phyloP scores from a whole-genome alignment of 2,113 vertebrate genomes.

The Dryoscopus gambensis region DNA sequence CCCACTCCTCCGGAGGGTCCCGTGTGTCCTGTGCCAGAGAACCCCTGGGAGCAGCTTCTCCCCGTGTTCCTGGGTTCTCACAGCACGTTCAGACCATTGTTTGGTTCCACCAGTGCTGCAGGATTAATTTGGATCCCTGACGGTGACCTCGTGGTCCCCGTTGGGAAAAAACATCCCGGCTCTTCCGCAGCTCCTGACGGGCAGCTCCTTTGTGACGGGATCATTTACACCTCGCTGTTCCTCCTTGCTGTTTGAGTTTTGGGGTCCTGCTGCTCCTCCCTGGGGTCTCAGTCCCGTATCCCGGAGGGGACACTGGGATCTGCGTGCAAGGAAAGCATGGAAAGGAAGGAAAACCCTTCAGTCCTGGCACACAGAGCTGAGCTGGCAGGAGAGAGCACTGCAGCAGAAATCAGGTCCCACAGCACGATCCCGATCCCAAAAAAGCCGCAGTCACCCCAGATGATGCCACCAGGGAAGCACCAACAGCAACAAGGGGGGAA shows the following conservation, averaged over 20 bases:
- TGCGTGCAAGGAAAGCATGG: accelerated
- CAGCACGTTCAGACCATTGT: not conserved
- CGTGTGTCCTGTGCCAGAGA: not conserved
- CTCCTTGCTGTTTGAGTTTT: not conserved
- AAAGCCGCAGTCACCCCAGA: accelerated
- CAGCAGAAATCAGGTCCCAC: not conserved
- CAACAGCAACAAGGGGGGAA: not conserved
- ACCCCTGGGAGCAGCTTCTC: not conserved
- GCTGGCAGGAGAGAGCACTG: not conserved
- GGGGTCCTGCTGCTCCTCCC: not conserved
- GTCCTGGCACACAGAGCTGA: accelerated
- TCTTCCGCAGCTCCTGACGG: not conserved
- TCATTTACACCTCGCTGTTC: not conserved
- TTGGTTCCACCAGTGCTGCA: not conserved
- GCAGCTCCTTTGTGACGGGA: not conserved
- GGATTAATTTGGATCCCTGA: not conserved
- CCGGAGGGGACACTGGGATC: accelerated
- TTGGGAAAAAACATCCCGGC: not conserved
- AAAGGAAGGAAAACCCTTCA: not conserved
- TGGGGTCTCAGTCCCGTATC: accelerated
- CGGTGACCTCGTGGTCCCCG: not conserved
- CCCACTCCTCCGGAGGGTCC: not conserved
- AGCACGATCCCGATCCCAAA: not conserved
- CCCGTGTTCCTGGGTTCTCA: not conserved
- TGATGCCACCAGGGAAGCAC: not conserved